Conservation (phyloP, 1,140 invertebrate genomes). For the Diachasma alloeum region DNA sequence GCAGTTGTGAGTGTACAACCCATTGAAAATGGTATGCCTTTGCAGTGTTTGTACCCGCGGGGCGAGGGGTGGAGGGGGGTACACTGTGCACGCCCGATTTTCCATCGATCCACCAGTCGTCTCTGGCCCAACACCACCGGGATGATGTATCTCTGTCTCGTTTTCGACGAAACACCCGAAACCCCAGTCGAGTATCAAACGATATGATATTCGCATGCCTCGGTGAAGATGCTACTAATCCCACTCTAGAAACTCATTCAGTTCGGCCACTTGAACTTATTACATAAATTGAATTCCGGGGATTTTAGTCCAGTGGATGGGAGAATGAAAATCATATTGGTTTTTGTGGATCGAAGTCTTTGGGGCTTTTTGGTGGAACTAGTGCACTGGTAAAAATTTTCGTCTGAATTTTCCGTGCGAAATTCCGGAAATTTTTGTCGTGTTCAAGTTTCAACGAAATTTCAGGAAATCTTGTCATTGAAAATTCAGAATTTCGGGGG, state of each 20-base stretch:
- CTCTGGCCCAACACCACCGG: not conserved
- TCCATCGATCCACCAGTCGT: constrained; percentile 8
- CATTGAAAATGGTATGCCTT: constrained; percentile 28
- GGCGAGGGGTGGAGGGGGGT: too few relatives aligned
- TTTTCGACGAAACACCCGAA: not conserved
- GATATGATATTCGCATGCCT: not conserved
- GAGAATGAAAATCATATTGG: too few relatives aligned
- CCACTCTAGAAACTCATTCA: not conserved
- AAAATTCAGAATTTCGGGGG: too few relatives aligned
- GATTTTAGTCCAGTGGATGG: not conserved
- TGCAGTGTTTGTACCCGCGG: not conserved
- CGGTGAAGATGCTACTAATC: not conserved
- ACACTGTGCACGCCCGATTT: constrained; percentile 16
- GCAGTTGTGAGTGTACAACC: constrained; percentile 21
- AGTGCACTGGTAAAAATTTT: too few relatives aligned
- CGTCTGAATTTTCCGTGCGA: too few relatives aligned
- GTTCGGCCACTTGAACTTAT: not conserved
- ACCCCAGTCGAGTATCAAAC: not conserved
- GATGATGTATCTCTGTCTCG: not conserved
- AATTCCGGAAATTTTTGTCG: too few relatives aligned
- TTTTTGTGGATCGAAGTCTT: too few relatives aligned
- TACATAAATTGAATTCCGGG: not conserved
- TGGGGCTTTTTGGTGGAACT: too few relatives aligned
- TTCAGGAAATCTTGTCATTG: too few relatives aligned
- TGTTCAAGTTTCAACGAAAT: too few relatives aligned